Evolutionary conservation across 2,888 invertebrate genomes (phyloP), one percentile per base, ranked within the genome.

Genomic region (Tenthredo livida): DNA sequence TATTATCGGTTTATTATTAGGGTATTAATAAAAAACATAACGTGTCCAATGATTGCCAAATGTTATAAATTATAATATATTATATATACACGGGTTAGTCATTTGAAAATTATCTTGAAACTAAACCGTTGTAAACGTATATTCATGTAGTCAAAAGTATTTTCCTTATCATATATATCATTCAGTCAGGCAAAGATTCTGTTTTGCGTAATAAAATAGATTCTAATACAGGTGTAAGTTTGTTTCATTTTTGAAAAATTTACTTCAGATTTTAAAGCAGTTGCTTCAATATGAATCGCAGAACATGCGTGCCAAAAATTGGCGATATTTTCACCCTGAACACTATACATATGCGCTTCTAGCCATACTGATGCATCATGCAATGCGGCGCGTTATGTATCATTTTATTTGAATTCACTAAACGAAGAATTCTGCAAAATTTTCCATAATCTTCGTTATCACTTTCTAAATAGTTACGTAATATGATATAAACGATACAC

Each of bases 31-130:
- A 5, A 54, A 54, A 54, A 54, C n/a, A 54, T 54, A n/a, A 54
- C n/a, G 6, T 2, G 1, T 54, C 54, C 54, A 54, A 54, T 54
- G 54, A 54, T n/a, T 54, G 54, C 54, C 54, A 54, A 54, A 54
- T 54, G 54, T 54, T n/a, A 54, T 50, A 50, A n/a, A n/a, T n/a
- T n/a, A n/a, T n/a, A n/a, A n/a, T n/a, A n/a, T n/a, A n/a, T n/a
- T n/a, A 50, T 50, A 17, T 50, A 50, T 50, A n/a, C 17, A n/a
- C 54, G 54, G 54, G n/a, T n/a, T 54, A 54, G 7, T 17, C 54
- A 54, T 54, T 54, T n/a, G 54, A 54, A n/a, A 54, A 54, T 54
- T 54, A 54, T n/a, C 54, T 54, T 54, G 54, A n/a, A 54, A 54
- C 54, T 54, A 17, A n/a, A 50, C 47, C 15, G 15, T 43, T 50